Evolutionary conservation across 2,113 vertebrate species (phyloP).

Genomic region (Callithrix jacchus): DNA sequence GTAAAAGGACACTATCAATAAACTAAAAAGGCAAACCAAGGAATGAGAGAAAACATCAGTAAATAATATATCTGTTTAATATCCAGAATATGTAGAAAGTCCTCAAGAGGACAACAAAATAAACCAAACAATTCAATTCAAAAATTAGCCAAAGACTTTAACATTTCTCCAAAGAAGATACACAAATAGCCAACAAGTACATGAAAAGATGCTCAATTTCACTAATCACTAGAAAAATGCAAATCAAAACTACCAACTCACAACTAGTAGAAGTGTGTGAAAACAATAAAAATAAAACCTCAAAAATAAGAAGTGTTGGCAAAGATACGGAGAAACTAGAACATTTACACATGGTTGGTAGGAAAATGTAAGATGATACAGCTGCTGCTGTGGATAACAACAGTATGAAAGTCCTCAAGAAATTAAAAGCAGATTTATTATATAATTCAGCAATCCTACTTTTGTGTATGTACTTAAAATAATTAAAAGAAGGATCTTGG

Average conservation of each 20-base stretch:
- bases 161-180: background rate
- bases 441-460: background rate
- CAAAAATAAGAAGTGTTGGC: background rate
- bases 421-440: background rate
- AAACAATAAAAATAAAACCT: background rate
- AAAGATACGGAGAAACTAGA: background rate
- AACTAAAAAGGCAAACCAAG: background rate
- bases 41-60: background rate
- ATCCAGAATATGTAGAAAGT: background rate
- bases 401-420: background rate
- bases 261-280: too few relatives aligned
- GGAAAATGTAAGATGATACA: background rate
- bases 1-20: background rate
- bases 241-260: background rate
- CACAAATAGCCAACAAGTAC: background rate
- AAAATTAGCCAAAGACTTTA: background rate
- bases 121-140: background rate
- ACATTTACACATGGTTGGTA: background rate
- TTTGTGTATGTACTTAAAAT: background rate
- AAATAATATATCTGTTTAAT: background rate
- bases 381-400: rapidly evolving
- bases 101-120: background rate
- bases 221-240: rapidly evolving
- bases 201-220: background rate
- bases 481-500: background rate